Evolutionary conservation across 2,888 invertebrate genomes (phyloP), one percentile per base, ranked within the genome.

Genomic region (Chymomyza caudatula): DNA sequence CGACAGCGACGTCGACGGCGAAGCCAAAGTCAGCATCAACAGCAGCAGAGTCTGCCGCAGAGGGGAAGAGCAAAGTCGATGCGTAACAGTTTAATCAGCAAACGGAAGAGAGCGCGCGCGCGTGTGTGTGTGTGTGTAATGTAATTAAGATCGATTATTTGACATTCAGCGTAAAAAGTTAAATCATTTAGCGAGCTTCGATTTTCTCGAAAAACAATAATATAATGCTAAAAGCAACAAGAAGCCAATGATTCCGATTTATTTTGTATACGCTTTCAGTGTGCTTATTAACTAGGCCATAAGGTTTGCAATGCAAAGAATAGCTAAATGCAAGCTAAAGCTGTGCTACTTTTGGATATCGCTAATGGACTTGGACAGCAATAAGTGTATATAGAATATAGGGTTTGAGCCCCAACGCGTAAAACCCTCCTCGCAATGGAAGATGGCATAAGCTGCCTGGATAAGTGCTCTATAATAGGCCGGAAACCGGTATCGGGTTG

Each of bases 131-230:
- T 49, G 8, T 47, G 43, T 37, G 47, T 25, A 53, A 66, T 66
- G 76, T 76, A 81, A 81, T 78, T 78, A 74, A 78, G 82, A 78
- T 81, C 72, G 78, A 78, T 81, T 70, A 67, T 68, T 49, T 62
- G 56, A 54, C 66, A 13, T 37, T 37, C 11, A 37, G 29, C 11
- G 29, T 59, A 56, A 57, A 57, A 65, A 74, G 66, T 73, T 70
- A 59, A 77, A 71, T 77, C 68, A 68, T 63, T 74, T 74, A 62
- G 65, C 53, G 67, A 52, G 23, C 37, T 49, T n/a, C 52, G 29
- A 37, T 11, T 47, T 53, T 65, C 72, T 69, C 62, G 66, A 65
- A 70, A 77, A 75, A 75, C 29, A 37, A 37, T 71, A 71, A 67
- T 74, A 64, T 53, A 60, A 52, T 58, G n/a, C n/a, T n/a, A 44